Percentiles rank a stretch among this genome's conserved stretches.
These are phyloP conservation scores for Sebastes schlegelii DNA, from an alignment of 2,113 vertebrate genomes.

Conservation along the genomic window DNA sequence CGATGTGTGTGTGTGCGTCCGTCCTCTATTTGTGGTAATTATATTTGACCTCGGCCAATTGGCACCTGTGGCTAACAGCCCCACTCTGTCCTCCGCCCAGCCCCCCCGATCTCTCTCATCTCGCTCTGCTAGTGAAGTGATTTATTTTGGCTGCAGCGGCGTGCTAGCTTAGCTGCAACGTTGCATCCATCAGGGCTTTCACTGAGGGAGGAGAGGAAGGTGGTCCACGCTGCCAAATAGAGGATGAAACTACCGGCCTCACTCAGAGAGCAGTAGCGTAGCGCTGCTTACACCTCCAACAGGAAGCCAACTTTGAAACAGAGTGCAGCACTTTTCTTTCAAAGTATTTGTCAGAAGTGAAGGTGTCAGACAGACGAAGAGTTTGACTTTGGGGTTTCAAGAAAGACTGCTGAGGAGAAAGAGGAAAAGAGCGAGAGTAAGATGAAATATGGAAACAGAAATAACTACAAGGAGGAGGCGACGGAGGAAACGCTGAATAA, in stretches of 20 bases:
- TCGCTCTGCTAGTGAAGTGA: conserved; percentile 58
- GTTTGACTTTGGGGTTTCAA: not conserved
- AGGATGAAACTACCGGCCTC: conserved; percentile 33
- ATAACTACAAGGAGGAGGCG: conserved; percentile 18
- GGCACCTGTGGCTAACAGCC: conserved; percentile 72
- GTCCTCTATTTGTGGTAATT: conserved; percentile 76
- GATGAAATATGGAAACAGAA: conserved; percentile 20
- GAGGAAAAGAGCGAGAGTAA: not conserved
- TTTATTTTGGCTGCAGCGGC: conserved; percentile 68
- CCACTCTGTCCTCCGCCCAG: conserved; percentile 39
- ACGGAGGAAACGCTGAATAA: conserved; percentile 26
- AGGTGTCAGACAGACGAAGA: conserved; percentile 3
- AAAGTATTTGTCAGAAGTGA: conserved; percentile 20
- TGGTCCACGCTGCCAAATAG: conserved; percentile 33
- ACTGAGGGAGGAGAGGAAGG: conserved; percentile 16
- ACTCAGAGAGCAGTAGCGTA: not conserved
- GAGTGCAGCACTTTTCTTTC: not conserved
- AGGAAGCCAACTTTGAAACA: not conserved
- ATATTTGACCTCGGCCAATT: conserved; percentile 76
- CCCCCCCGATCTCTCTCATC: conserved; percentile 48
- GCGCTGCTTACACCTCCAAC: not conserved
- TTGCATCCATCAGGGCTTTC: conserved; percentile 64
- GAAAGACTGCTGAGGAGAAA: not conserved
- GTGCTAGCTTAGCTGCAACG: conserved; percentile 37
- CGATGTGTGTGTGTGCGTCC: conserved; percentile 27